Conservation (phyloP, 2,797 vertebrate species). For the Alexandromys oeconomus region DNA sequence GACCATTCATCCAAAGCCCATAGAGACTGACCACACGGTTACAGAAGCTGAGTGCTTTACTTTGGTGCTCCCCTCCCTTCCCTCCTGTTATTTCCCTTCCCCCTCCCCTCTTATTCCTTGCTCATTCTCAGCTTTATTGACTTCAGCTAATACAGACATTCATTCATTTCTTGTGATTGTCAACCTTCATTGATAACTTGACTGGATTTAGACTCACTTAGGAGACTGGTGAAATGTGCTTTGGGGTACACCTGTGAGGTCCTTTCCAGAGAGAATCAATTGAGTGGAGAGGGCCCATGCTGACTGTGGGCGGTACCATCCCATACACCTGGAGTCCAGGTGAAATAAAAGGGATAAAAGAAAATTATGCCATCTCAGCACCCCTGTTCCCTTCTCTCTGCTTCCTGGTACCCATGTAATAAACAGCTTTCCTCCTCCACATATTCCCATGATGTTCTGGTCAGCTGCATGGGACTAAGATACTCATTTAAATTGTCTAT, state of each 20-base stretch:
- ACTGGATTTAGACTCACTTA: background rate
- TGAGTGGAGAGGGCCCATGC: too few species aligned
- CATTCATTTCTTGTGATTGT: background rate
- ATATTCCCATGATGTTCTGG: background rate
- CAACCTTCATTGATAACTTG: background rate
- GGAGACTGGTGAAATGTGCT: background rate
- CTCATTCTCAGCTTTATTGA: background rate
- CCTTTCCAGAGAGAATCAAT: background rate
- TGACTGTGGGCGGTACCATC: background rate
- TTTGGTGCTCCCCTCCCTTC: background rate
- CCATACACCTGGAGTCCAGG: background rate
- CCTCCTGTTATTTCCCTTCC: background rate
- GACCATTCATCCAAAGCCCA: background rate
- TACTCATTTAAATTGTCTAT: background rate
- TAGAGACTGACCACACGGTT: background rate
- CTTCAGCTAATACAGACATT: background rate
- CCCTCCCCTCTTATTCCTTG: accelerated
- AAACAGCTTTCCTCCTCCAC: background rate
- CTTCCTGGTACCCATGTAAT: background rate
- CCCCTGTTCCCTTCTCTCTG: background rate
- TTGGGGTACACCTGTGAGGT: background rate
- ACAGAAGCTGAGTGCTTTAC: background rate
- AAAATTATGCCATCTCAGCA: background rate
- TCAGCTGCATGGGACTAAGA: background rate
- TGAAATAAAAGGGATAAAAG: background rate